Evolutionary conservation across 2,888 invertebrate species (phyloP).

Genomic region (Rhopalosiphum nymphaeae): DNA sequence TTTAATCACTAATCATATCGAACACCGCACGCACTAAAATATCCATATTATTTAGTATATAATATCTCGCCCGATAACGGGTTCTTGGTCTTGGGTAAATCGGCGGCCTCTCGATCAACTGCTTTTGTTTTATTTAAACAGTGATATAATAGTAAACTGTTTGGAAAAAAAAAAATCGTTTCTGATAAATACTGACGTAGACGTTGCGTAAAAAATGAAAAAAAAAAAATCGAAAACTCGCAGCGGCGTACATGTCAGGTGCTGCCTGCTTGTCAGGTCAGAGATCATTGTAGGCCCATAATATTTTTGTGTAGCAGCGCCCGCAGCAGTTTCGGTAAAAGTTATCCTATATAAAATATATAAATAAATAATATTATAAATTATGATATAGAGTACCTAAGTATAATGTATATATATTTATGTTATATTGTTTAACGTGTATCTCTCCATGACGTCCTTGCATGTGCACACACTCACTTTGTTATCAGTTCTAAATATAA

Average conservation of each 20-base stretch:
- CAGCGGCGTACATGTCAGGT: neutral
- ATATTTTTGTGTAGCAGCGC: neutral
- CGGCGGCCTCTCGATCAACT: neutral
- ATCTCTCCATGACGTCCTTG: neutral
- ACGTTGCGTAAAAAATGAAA: neutral
- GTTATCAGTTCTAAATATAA: neutral
- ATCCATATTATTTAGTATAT: neutral
- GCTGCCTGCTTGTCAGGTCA: neutral
- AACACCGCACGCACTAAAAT: neutral
- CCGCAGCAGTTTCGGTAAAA: neutral
- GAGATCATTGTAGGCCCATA: neutral
- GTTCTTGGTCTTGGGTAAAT: neutral
- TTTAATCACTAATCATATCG: conserved; percentile 10
- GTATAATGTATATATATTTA: too few species aligned
- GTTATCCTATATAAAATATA: neutral
- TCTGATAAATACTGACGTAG: neutral
- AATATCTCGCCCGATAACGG: conserved; percentile 22
- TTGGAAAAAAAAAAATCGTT: neutral
- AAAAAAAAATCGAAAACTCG: conserved; percentile 13
- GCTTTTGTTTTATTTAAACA: neutral
- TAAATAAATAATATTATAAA: neutral
- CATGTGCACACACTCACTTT: neutral
- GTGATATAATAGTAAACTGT: neutral
- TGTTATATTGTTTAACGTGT: neutral
- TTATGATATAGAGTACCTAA: neutral